Base-by-base conservation (phyloP, 2,113 vertebrate species). In the Heterotis niloticus region DNA sequence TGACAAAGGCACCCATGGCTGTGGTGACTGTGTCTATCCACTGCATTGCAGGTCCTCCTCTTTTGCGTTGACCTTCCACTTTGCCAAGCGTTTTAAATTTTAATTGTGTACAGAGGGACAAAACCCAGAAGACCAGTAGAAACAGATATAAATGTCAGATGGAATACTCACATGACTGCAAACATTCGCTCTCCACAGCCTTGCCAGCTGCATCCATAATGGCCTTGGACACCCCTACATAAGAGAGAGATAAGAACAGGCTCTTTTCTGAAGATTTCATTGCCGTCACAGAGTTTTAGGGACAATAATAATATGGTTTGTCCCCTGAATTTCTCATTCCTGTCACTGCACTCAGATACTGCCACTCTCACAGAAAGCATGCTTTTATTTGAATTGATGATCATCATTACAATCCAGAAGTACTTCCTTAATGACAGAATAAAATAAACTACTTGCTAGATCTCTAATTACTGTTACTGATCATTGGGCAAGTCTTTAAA, bases 141-240 rank as follows among this genome's bases (percentile, higher is more conserved):
- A 12, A 4, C 23, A 60, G 24, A 13, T 16, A 59, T 23, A n/a
- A 69, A 69, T 7, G 13, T 34, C 10, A 28, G 57, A 5, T 74
- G 56, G 3, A 56, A 24, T 24, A 69, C 77, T 62, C 54, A 78
- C 96, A 93, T 0, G 89, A 76, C 0, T 0, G 5, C 74, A 76
- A 20, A 83, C 94, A 95, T 79, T 96, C 92, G 0, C 0, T 0
- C 87, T 90, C 78, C 0, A 98, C 94, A 5, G 69, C 0, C 18
- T 3, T 0, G 68, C 96, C 96, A 69, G 95, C 96, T 71, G 85
- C 79, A 78, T 94, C 90, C 82, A 96, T 88, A 89, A 98, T 92
- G 44, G 95, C 94, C 84, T 87, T 95, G 71, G 93, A 98, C 20
- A 98, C 96, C 0, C 96, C 96, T 98, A 60, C 2, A 78, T 52